Percentiles rank a stretch among this genome's conserved stretches.
Conservation (phyloP, 2,113 vertebrate species). For the Raja brachyura region DNA sequence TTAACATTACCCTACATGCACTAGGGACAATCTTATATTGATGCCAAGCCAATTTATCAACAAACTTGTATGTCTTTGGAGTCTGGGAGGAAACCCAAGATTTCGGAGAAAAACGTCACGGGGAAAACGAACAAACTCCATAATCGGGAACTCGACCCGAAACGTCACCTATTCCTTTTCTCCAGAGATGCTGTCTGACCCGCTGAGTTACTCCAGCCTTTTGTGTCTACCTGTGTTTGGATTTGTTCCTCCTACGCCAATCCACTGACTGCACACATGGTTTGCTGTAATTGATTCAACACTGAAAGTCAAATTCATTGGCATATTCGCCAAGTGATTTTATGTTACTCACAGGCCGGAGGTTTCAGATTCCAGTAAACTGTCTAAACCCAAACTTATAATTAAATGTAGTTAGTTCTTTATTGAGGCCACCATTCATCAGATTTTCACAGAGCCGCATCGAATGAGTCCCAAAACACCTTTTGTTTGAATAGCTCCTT, state of each 20-base stretch:
- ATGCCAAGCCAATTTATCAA: no score
- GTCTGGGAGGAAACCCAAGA: no score
- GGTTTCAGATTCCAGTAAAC: neutral
- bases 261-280: neutral
- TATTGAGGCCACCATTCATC: neutral
- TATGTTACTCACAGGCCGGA: neutral
- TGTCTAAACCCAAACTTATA: neutral
- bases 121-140: no score
- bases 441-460: neutral
- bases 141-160: no score
- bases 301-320: neutral
- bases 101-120: no score
- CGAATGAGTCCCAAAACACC: neutral
- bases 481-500: neutral
- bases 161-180: no score
- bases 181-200: no score
- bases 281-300: neutral
- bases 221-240: neutral
- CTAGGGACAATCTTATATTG: no score
- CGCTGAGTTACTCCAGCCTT: no score
- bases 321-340: conserved; percentile 5
- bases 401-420: neutral
- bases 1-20: no score
- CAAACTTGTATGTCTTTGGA: no score
- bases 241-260: neutral